Conservation (phyloP, 2,888 invertebrate genomes). For the Sylvicola cinctus region DNA sequence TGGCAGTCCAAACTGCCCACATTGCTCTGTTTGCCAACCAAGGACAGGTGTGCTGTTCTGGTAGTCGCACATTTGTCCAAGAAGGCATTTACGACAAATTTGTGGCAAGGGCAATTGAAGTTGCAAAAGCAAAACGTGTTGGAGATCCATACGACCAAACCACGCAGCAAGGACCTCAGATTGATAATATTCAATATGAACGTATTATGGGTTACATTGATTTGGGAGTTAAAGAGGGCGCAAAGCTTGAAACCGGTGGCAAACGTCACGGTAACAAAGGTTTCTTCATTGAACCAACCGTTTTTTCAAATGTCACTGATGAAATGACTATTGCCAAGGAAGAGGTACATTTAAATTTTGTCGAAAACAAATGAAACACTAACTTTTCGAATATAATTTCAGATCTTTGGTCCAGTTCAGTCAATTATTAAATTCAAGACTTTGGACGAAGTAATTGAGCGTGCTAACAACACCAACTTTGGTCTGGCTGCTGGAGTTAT, state of each 20-base stretch:
- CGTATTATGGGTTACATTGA: constrained; percentile 58
- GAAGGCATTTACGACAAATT: constrained; percentile 72
- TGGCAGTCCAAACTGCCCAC: constrained; percentile 40
- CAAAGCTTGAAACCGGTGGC: constrained; percentile 58
- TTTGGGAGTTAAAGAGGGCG: constrained; percentile 58
- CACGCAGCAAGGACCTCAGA: constrained; percentile 65
- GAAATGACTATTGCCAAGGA: constrained; percentile 56
- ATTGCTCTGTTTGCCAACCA: constrained; percentile 51
- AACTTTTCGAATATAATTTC: constrained; percentile 1
- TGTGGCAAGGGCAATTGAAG: constrained; percentile 46
- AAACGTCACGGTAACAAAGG: constrained; percentile 43
- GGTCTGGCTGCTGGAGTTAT: constrained; percentile 70
- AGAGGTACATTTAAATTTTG: constrained; percentile 43
- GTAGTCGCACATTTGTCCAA: constrained; percentile 75
- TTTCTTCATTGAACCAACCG: constrained; percentile 57
- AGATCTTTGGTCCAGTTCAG: constrained; percentile 86
- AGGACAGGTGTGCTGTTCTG: constrained; percentile 69
- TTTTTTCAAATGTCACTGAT: constrained; percentile 58
- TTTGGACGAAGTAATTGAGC: constrained; percentile 52
- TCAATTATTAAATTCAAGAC: constrained; percentile 63
- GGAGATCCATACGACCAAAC: constrained; percentile 58
- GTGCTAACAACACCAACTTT: constrained; percentile 60
- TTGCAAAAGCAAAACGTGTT: constrained; percentile 48
- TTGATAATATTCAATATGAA: constrained; percentile 50
- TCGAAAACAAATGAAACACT: constrained; percentile 6